phyloP scores from a whole-genome alignment of 2,113 vertebrate species.

The Atlantisia rogersi region DNA sequence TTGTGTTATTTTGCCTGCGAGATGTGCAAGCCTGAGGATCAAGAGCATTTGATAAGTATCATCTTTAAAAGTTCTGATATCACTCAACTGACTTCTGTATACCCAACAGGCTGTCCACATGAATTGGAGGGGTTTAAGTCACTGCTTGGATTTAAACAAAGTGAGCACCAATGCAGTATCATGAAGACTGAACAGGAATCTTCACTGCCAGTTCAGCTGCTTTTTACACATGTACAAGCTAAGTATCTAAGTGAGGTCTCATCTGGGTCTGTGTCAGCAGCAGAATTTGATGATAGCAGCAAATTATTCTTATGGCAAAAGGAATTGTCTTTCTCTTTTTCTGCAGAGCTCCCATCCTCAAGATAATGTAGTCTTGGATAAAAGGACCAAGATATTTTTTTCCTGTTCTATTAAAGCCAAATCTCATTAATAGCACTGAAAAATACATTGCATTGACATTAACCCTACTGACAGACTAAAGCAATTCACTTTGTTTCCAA shows the following conservation, averaged over 20 bases:
- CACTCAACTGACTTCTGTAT: accelerated
- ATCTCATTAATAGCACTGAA: neutral
- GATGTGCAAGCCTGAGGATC: accelerated
- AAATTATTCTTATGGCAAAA: neutral
- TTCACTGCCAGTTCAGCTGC: neutral
- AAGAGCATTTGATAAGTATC: neutral
- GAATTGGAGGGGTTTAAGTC: neutral
- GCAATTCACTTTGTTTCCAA: neutral
- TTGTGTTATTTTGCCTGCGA: neutral
- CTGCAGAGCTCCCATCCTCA: slow-evolving; percentile 7
- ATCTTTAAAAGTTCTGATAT: neutral
- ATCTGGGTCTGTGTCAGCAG: neutral
- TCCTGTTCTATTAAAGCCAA: neutral
- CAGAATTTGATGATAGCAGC: neutral
- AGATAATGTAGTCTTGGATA: neutral
- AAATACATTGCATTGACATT: neutral
- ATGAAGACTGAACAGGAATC: neutral
- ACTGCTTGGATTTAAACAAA: neutral
- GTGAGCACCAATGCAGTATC: neutral
- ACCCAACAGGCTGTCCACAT: neutral
- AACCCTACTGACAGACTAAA: neutral
- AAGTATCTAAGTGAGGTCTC: neutral
- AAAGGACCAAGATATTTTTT: neutral
- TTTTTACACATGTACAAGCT: neutral
- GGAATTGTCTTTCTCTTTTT: slow-evolving; percentile 13